A percentile compares a stretch with the other conserved stretches of the same genome.
Evolutionary conservation across 2,113 vertebrate species (phyloP).

Genomic region (Eolophus roseicapilla): DNA sequence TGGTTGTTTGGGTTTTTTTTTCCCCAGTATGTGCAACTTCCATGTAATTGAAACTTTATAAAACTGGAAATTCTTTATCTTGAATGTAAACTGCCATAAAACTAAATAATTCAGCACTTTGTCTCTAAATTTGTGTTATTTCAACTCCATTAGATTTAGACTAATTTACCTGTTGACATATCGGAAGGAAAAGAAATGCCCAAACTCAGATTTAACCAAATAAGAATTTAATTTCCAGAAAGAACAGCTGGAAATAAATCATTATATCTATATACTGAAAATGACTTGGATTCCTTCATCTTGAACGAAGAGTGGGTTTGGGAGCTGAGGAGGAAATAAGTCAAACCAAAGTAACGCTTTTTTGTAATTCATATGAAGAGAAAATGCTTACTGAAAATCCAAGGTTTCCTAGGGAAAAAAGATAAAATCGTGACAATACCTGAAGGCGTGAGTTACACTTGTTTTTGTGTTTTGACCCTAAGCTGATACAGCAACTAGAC

Average conservation of each 20-base stretch:
- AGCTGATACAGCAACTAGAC: neutral
- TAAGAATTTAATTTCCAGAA: neutral
- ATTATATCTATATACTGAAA: neutral
- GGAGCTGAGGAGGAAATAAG: neutral
- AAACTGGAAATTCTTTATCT: neutral
- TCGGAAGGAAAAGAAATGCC: neutral
- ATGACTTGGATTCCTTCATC: neutral
- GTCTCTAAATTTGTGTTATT: neutral
- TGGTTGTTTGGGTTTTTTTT: neutral
- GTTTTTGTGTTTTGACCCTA: neutral
- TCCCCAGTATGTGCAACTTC: neutral
- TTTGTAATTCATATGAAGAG: neutral
- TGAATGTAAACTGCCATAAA: neutral
- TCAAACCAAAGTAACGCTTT: neutral
- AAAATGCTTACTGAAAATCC: neutral
- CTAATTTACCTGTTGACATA: neutral
- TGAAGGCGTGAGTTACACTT: neutral
- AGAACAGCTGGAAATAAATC: neutral
- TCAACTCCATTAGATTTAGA: neutral
- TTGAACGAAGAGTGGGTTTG: neutral
- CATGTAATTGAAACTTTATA: neutral
- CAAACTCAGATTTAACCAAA: neutral
- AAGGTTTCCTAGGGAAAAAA: neutral
- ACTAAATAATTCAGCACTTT: neutral
- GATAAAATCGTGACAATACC: neutral